Conservation (phyloP, 2,888 invertebrate genomes). For the Phyllotreta cruciferae region DNA sequence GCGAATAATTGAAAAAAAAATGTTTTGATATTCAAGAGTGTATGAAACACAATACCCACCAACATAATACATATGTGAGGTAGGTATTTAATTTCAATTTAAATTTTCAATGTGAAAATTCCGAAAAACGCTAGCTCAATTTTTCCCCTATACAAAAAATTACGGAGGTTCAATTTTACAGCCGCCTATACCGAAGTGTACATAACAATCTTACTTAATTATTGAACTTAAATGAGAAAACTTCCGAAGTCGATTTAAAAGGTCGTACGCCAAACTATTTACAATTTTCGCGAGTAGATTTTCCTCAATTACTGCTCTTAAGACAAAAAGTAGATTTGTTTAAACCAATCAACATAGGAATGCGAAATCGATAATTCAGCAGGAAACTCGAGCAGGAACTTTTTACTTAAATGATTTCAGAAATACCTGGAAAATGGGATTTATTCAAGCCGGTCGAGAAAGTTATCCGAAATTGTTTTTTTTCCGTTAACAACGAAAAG, state of each 20-base stretch:
- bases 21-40: too few relatives aligned
- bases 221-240: slow-evolving; percentile 39
- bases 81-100: too few relatives aligned
- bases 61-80: too few relatives aligned
- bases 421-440: slow-evolving; percentile 10
- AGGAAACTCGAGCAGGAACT: slow-evolving; percentile 6
- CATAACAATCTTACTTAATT: slow-evolving; percentile 37
- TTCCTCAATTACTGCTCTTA: slow-evolving; percentile 39
- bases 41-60: too few relatives aligned
- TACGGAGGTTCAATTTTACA: too few relatives aligned
- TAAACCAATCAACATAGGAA: slow-evolving; percentile 42
- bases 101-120: too few relatives aligned
- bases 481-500: too few relatives aligned
- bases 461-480: too few relatives aligned
- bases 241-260: slow-evolving; percentile 36
- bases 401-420: slow-evolving; percentile 9
- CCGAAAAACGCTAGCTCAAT: too few relatives aligned
- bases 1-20: too few relatives aligned
- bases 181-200: not conserved
- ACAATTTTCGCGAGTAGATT: slow-evolving; percentile 21
- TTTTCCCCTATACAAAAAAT: too few relatives aligned
- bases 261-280: slow-evolving; percentile 34
- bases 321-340: slow-evolving; percentile 41
- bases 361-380: slow-evolving; percentile 34
- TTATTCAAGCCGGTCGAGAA: too few relatives aligned